These are phyloP conservation scores for Andrena hattorfiana DNA, from an alignment of 2,888 invertebrate genomes.

Conservation along the genomic window DNA sequence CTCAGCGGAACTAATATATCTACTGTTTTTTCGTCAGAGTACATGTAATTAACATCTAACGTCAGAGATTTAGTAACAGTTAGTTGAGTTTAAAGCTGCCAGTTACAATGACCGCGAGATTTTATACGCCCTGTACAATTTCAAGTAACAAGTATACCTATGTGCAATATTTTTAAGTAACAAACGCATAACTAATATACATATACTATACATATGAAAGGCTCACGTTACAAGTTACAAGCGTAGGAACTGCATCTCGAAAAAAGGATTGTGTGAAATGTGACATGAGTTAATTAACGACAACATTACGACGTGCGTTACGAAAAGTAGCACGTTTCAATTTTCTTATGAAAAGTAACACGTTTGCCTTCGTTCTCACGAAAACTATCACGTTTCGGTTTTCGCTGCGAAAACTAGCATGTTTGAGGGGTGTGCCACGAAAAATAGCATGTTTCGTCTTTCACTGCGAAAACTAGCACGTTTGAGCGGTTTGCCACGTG, in stretches of 20 bases:
- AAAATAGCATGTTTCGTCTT: too few species aligned
- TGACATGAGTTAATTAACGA: conserved; percentile 15
- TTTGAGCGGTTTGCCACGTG: too few species aligned
- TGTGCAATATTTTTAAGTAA: conserved; percentile 19
- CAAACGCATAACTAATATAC: conserved; percentile 22
- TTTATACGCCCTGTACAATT: conserved; percentile 9
- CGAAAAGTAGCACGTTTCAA: too few species aligned
- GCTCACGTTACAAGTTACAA: conserved; percentile 3
- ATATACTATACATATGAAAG: conserved; percentile 1
- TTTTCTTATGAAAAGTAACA: too few species aligned
- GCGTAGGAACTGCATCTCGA: conserved; percentile 4
- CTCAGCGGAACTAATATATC: background rate
- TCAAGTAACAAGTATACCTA: conserved; percentile 29
- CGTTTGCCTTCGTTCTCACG: too few species aligned
- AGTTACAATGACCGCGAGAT: background rate
- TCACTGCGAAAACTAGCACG: too few species aligned
- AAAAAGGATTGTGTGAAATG: conserved; percentile 11
- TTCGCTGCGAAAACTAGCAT: too few species aligned
- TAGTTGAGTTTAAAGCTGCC: conserved; percentile 18
- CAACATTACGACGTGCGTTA: too few species aligned
- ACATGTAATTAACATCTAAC: conserved; percentile 7
- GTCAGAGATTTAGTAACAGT: conserved; percentile 1
- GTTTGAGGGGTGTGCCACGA: too few species aligned
- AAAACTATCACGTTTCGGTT: too few species aligned
- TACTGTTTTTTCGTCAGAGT: background rate